Evolutionary conservation across 64 coral and sea anemone genomes (phyloP), one percentile per base, ranked within the genome.

Genomic region (Montipora sp.): DNA sequence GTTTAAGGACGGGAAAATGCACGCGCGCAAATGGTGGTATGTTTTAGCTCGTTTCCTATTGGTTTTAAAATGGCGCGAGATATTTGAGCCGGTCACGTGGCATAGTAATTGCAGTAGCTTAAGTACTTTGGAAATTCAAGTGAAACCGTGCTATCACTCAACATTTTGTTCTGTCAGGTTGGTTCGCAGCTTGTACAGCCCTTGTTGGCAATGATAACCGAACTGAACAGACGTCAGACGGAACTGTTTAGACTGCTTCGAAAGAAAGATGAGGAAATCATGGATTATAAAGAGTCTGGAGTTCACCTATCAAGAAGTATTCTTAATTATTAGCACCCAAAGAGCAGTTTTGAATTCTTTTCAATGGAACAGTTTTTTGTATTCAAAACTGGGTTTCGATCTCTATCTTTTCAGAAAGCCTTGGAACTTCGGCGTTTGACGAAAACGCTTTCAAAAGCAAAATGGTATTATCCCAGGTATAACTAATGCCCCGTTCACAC

Each of bases 281-380:
- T 51, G 70, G 95, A 96, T 51, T 96, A 96, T 66, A 96, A 94
- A 49, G 95, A 91, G 15, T 94, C 95, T 46, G 95, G 88, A 83
- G 88, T 75, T 45, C 87, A 87, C 15, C 77, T 96, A 59, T 94
- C 95, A 73, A 83, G 87, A 79, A 96, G 95, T 96, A 87, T 8
- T 77, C 47, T 44, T 50, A 5, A 22, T 21, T 23, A 7, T 0
- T 71, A 71, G 21, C 68, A 23, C 3, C 21, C 5, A 63, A 63
- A 16, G 6, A 57, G 2, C 53, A 57, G 8, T 63, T 63, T 63
- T 63, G 3, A 63, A 16, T 63, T 63, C 0, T 63, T 63, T 16
- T 63, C 14, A 14, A 63, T 36, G 36, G 36, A 36, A 36, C 36
- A 36, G 4, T 36, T 75, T 73, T 48, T 48, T 2, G 20, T 75